Evolutionary conservation across 2,113 vertebrate genomes (phyloP), one percentile per base, ranked within the genome.

Genomic region (Saccopteryx bilineata): DNA sequence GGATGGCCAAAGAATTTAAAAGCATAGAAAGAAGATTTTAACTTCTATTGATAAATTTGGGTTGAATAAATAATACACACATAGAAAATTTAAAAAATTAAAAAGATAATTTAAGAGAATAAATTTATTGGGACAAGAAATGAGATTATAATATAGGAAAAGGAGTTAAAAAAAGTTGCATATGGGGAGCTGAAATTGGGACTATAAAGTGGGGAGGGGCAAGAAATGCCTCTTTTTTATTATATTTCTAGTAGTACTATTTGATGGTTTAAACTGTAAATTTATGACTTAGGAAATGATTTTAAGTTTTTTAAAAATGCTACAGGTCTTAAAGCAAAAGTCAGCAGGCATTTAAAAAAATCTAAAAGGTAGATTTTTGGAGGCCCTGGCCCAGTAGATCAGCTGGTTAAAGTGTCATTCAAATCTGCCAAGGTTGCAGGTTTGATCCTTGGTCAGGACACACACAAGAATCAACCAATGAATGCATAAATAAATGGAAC

Each of bases 241-340:
- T 79, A 17, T 39, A 56, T 69, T 71, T 56, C 15, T n/a, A 61
- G 15, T 3, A 21, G 7, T 21, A 7, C 18, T 76, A n/a, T 80
- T 58, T 63, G 56, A n/a, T 52, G 87, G 74, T 66, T 72, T 31
- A 58, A 93, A 78, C 48, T 61, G 11, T 61, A 23, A 1, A n/a
- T 46, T 54, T 76, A 72, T 80, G 65, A 83, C 10, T n/a, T 56
- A 69, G 15, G 50, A 94, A 87, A 68, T 65, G 8, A 74, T 21
- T 63, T 72, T 72, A 65, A 28, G 39, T 33, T 66, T 76, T 66
- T 92, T 56, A 79, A n/a, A 81, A 94, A 83, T 79, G 28, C 33
- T 26, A 39, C 17, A 2, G 3, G 9, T 84, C 48, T 84, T n/a
- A 94, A 82, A 71, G 4, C 28, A 84, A 71, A 24, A 26, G 68